These are phyloP conservation scores for Orchestia grillus DNA, from an alignment of 1,140 invertebrate species.

Conservation along the genomic window DNA sequence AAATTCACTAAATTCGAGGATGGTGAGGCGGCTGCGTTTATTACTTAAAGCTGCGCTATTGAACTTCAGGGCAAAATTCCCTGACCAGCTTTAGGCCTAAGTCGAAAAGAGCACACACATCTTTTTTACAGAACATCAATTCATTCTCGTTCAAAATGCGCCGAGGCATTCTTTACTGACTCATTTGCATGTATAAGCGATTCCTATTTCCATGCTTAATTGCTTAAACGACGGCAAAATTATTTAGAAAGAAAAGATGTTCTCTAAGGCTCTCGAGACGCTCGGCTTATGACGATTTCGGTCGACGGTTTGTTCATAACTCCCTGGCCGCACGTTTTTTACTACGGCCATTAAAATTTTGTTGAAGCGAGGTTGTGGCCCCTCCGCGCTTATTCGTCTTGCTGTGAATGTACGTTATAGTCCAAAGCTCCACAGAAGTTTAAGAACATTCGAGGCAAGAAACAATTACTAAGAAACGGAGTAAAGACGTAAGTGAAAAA, in stretches of 20 bases:
- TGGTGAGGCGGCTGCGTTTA: neutral
- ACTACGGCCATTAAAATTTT: too few species aligned
- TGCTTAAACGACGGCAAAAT: neutral
- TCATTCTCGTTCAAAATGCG: neutral
- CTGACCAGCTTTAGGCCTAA: neutral
- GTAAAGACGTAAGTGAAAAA: neutral
- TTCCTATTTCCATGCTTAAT: neutral
- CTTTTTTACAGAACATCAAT: neutral
- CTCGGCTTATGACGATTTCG: neutral
- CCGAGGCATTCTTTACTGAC: neutral
- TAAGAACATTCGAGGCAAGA: neutral
- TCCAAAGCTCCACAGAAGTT: neutral
- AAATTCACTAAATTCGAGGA: neutral
- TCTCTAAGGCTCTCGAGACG: neutral
- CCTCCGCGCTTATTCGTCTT: neutral
- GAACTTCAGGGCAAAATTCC: neutral
- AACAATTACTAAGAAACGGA: neutral
- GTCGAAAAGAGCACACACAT: neutral
- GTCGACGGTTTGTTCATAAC: neutral
- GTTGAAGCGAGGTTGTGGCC: too few species aligned
- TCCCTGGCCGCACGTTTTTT: neutral
- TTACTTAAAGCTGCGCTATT: neutral
- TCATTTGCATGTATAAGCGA: neutral
- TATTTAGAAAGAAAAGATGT: neutral
- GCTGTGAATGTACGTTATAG: neutral